Percentiles rank a stretch among this genome's conserved stretches.
These are phyloP conservation scores for Terebella lapidaria DNA, from an alignment of 2,888 invertebrate species.

Conservation along the genomic window DNA sequence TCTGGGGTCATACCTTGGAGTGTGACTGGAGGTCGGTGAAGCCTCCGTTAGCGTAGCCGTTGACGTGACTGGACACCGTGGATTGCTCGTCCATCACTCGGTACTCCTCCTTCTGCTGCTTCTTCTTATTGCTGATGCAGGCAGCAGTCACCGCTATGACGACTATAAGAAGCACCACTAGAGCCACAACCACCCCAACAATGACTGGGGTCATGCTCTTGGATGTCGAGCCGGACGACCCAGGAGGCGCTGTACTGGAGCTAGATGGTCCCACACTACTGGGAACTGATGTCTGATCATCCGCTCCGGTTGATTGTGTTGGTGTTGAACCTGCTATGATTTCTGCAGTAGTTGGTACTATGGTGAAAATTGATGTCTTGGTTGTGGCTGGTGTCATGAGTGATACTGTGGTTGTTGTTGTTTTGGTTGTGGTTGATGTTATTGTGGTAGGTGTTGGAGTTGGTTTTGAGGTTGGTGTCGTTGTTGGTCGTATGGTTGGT, in stretches of 20 bases:
- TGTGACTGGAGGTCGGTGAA: neutral
- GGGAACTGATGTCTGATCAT: too few species aligned
- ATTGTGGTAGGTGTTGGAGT: neutral
- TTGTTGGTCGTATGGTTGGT: neutral
- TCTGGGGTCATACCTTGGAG: neutral
- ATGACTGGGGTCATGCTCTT: slow-evolving; percentile 2
- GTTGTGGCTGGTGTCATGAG: too few species aligned
- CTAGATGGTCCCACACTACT: too few species aligned
- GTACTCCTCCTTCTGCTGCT: slow-evolving; percentile 2
- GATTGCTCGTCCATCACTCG: neutral
- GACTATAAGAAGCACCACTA: slow-evolving; percentile 9
- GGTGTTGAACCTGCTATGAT: neutral
- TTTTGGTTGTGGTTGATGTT: neutral
- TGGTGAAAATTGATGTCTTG: too few species aligned
- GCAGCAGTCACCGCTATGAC: slow-evolving; percentile 4
- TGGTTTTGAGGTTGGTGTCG: neutral
- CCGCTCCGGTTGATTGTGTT: neutral
- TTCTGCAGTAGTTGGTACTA: too few species aligned
- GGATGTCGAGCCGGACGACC: too few species aligned
- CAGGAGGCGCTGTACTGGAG: too few species aligned
- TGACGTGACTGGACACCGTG: neutral
- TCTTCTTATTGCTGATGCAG: neutral
- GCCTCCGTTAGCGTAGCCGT: neutral
- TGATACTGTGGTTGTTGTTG: too few species aligned
- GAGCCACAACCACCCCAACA: slow-evolving; percentile 10